A percentile compares a stretch with the other conserved stretches of the same genome.
phyloP scores from a whole-genome alignment of 2,888 invertebrate species.

The Nephrotoma appendiculata region DNA sequence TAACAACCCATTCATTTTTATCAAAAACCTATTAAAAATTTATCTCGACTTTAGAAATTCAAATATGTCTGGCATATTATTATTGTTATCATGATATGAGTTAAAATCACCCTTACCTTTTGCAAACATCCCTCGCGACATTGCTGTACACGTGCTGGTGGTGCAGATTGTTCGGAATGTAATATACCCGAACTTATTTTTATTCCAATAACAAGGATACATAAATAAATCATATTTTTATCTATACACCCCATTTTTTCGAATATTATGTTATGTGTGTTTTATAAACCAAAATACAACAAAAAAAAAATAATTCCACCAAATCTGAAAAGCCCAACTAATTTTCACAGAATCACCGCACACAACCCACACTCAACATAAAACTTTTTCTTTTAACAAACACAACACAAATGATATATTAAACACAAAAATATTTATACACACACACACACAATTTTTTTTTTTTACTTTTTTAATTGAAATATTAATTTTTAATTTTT shows the following conservation, averaged over 20 bases:
- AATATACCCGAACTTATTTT: background rate
- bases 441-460: background rate
- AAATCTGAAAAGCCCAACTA: background rate
- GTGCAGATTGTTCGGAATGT: conserved; percentile 11
- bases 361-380: background rate
- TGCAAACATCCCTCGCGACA: conserved; percentile 24
- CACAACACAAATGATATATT: background rate
- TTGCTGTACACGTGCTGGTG: conserved; percentile 19
- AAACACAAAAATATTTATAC: background rate
- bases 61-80: background rate
- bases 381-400: background rate
- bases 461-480: background rate
- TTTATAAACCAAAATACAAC: background rate
- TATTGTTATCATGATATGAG: background rate
- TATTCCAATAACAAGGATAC: conserved; percentile 1
- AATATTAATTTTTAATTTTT: background rate
- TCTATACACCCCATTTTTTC: background rate
- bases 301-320: background rate
- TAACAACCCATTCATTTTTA: background rate
- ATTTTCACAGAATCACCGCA: background rate
- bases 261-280: background rate
- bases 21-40: background rate
- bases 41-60: background rate
- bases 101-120: conserved; percentile 17
- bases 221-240: background rate